Evolutionary conservation across 2,797 vertebrate genomes (phyloP).

Genomic region (Anas bernieri): DNA sequence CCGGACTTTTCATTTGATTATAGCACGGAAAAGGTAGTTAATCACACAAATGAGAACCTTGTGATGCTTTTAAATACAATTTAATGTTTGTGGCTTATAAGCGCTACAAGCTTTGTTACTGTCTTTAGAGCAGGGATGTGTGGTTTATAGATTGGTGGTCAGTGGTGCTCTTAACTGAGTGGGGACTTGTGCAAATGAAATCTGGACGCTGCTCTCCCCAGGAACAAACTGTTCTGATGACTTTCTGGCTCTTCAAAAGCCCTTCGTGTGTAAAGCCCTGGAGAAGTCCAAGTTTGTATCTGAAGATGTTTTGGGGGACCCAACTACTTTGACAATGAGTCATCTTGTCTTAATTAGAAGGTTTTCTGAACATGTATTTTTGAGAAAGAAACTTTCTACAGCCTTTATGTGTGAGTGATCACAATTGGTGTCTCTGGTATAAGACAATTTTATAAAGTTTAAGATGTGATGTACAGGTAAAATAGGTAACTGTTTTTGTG

Average conservation of each 20-base stretch:
- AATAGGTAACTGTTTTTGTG: not conserved
- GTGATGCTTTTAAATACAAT: slow-evolving; percentile 64
- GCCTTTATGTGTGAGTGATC: not conserved
- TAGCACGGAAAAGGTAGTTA: slow-evolving; percentile 44
- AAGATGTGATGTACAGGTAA: not conserved
- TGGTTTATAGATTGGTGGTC: slow-evolving; percentile 64
- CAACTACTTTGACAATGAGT: not conserved
- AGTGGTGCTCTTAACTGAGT: not conserved
- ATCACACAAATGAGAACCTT: slow-evolving; percentile 47
- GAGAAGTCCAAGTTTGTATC: not conserved
- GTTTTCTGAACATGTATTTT: not conserved
- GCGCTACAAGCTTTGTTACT: slow-evolving; percentile 7
- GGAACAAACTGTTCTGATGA: not conserved
- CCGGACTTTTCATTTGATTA: slow-evolving; percentile 36
- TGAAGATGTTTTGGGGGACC: not conserved
- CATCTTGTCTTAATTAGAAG: too few species aligned
- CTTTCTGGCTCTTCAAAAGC: not conserved
- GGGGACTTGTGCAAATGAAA: not conserved
- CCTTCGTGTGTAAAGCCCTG: not conserved
- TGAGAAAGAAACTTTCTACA: not conserved
- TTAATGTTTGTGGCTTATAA: slow-evolving; percentile 46
- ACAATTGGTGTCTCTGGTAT: not conserved
- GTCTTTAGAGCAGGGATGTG: slow-evolving; percentile 29
- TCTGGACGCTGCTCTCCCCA: not conserved
- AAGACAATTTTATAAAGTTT: not conserved